Percentiles rank a stretch among this genome's conserved stretches.
Evolutionary conservation across 2,113 vertebrate genomes (phyloP).

Genomic region (Lethenteron camtschaticum): DNA sequence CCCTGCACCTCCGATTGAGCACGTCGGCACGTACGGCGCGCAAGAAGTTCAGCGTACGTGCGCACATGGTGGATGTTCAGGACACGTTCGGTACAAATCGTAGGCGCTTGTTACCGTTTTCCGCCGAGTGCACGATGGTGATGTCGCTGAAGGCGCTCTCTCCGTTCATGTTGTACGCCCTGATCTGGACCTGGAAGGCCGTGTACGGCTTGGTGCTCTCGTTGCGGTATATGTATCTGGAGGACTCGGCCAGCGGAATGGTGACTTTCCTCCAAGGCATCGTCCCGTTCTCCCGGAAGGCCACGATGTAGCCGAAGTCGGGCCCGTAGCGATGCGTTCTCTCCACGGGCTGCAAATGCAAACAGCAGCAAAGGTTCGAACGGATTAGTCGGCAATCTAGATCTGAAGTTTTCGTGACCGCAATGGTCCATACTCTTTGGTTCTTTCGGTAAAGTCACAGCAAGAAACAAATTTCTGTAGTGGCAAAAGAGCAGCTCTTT

Average conservation of each 20-base stretch:
- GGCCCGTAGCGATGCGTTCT: background rate
- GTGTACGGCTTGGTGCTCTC: background rate
- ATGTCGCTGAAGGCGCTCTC: slow-evolving; percentile 1
- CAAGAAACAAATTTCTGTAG: no score
- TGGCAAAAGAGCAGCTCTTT: no score
- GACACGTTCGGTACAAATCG: no score
- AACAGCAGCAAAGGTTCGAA: no score
- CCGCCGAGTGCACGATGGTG: background rate
- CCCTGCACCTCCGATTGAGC: no score
- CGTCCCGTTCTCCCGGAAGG: background rate
- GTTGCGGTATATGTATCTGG: background rate
- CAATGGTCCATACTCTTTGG: no score
- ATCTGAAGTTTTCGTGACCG: no score
- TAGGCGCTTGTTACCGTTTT: background rate
- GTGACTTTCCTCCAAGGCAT: background rate
- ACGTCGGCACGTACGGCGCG: no score
- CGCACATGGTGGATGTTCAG: no score
- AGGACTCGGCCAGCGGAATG: background rate
- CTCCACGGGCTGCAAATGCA: background rate
- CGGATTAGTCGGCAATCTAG: no score
- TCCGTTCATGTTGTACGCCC: slow-evolving; percentile 1
- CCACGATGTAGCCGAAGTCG: slow-evolving; percentile 2
- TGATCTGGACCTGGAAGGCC: slow-evolving; percentile 2
- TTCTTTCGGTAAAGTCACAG: no score
- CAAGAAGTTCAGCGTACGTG: no score